phyloP scores from a whole-genome alignment of 2,113 vertebrate genomes.

The Nothocercus nigrocapillus region DNA sequence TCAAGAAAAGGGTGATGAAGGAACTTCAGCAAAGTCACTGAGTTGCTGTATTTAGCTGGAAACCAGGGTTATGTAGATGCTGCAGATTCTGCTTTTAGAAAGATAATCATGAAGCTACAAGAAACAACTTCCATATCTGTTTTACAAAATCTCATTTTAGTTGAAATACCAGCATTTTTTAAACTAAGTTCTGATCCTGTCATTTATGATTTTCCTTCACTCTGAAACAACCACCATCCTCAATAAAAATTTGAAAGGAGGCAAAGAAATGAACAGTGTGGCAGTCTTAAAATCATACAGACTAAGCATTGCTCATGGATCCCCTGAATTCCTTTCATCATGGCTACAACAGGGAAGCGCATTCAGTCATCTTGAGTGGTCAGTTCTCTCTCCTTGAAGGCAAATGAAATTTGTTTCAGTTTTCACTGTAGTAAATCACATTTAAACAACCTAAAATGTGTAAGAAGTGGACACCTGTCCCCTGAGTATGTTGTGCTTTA shows the following conservation, averaged over 20 bases:
- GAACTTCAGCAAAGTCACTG: background rate
- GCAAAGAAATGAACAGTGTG: accelerated
- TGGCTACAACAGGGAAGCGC: background rate
- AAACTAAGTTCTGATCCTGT: background rate
- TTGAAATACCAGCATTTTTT: background rate
- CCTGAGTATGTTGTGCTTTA: background rate
- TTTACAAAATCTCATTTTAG: background rate
- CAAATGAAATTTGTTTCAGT: background rate
- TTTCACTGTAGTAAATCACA: background rate
- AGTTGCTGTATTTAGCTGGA: background rate
- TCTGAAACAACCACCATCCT: background rate
- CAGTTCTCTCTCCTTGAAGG: background rate
- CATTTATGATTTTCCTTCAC: background rate
- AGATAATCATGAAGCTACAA: background rate
- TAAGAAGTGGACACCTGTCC: background rate
- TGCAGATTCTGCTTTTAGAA: background rate
- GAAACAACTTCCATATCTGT: background rate
- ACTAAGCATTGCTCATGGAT: background rate
- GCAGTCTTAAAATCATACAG: background rate
- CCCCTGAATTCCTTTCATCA: too few species aligned
- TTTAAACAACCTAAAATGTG: background rate
- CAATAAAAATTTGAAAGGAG: background rate
- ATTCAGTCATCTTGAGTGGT: accelerated
- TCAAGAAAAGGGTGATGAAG: background rate
- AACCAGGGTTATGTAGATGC: background rate